These are phyloP conservation scores for cat (Felis catus) DNA, from an alignment of 2,113 vertebrate genomes.

Conservation along the genomic window F.catus_Fca126_mat1.0 CM031414.1:98205501-98206000, in stretches of 20 bases:
- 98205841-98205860: background rate
- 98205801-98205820: background rate
- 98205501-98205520: background rate
- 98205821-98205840: background rate
- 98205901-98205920: background rate
- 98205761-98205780: background rate
- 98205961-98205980: background rate
- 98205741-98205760: background rate
- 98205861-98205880: background rate
- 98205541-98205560: background rate
- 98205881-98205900: background rate
- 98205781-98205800: background rate
- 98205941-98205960: background rate
- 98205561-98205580: background rate
- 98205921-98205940: background rate
- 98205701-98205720: background rate
- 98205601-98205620: background rate
- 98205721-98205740: background rate
- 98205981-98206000: slow-evolving; percentile 3
- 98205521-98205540: background rate
- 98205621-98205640: background rate
- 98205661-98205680: background rate
- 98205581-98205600: background rate
- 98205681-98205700: background rate
- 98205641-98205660: background rate